phyloP scores from a whole-genome alignment of 2,888 invertebrate genomes.

The Dermolepida albohirtum region DNA sequence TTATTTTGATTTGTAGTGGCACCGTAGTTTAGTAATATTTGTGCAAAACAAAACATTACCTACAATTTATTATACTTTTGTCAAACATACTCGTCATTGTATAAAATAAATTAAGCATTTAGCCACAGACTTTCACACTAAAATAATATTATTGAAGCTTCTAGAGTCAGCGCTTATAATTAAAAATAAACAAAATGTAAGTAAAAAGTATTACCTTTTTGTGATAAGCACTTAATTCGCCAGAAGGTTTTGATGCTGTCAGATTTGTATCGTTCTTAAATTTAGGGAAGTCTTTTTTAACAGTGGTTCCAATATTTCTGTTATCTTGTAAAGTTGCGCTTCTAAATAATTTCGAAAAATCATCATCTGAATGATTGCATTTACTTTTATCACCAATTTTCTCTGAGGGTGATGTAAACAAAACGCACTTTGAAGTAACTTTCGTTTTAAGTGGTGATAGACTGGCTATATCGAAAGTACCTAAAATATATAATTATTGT shows the following conservation, averaged over 20 bases:
- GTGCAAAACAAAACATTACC: too few relatives aligned
- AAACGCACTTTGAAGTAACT: constrained; percentile 71
- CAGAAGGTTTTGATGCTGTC: constrained; percentile 60
- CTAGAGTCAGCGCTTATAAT: too few relatives aligned
- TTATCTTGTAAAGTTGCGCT: constrained; percentile 67
- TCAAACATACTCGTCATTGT: too few relatives aligned
- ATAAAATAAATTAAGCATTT: too few relatives aligned
- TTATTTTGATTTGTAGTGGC: too few relatives aligned
- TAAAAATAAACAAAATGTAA: too few relatives aligned
- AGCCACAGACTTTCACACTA: too few relatives aligned
- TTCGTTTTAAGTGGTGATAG: constrained; percentile 58
- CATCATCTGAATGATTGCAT: constrained; percentile 63
- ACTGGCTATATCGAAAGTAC: constrained; percentile 47
- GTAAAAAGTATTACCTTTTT: constrained; percentile 70
- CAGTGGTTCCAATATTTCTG: constrained; percentile 8
- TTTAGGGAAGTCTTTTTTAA: constrained; percentile 51
- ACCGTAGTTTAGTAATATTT: too few relatives aligned
- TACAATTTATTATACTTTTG: too few relatives aligned
- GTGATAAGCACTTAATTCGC: constrained; percentile 72
- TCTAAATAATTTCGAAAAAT: constrained; percentile 67
- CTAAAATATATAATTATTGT: too few relatives aligned
- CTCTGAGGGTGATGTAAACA: constrained; percentile 74
- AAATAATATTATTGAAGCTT: too few relatives aligned
- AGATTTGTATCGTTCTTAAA: constrained; percentile 64
- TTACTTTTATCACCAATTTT: constrained; percentile 68